These are phyloP conservation scores for Peromyscus leucopus DNA, from an alignment of 2,113 vertebrate species.

Conservation along the genomic window DNA sequence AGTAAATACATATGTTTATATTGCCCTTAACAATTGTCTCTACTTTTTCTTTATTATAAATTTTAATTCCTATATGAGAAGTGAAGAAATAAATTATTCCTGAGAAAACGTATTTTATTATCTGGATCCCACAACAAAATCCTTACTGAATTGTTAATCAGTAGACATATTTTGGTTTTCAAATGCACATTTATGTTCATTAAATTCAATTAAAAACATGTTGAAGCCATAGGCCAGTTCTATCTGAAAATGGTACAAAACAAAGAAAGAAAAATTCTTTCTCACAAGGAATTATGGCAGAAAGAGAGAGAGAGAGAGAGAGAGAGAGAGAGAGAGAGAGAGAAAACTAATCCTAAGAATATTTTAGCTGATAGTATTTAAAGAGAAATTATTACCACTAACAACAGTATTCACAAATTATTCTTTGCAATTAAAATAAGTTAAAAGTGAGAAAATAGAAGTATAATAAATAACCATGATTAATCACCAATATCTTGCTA, in stretches of 20 bases:
- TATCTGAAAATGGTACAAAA: not conserved
- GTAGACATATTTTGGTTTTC: not conserved
- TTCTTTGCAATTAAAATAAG: conserved; percentile 32
- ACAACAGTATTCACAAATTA: not conserved
- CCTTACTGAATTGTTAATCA: not conserved
- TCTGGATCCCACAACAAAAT: not conserved
- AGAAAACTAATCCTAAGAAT: not conserved
- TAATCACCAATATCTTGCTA: not conserved
- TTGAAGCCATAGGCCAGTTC: not conserved
- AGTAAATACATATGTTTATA: not conserved
- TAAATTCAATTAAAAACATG: conserved; percentile 35
- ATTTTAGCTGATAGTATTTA: not conserved
- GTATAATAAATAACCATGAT: not conserved
- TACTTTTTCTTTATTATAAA: not conserved
- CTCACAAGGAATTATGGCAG: not conserved
- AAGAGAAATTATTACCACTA: not conserved
- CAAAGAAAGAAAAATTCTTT: not conserved
- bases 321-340: not conserved
- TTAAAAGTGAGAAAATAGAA: not conserved
- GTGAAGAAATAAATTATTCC: not conserved
- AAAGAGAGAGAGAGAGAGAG: not conserved
- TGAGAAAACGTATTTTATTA: not conserved
- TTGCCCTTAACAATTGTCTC: not conserved
- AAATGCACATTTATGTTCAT: not conserved
- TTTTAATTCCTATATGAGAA: not conserved